These are phyloP conservation scores for Papilio demoleus DNA, from an alignment of 2,888 invertebrate genomes.

Conservation along the genomic window DNA sequence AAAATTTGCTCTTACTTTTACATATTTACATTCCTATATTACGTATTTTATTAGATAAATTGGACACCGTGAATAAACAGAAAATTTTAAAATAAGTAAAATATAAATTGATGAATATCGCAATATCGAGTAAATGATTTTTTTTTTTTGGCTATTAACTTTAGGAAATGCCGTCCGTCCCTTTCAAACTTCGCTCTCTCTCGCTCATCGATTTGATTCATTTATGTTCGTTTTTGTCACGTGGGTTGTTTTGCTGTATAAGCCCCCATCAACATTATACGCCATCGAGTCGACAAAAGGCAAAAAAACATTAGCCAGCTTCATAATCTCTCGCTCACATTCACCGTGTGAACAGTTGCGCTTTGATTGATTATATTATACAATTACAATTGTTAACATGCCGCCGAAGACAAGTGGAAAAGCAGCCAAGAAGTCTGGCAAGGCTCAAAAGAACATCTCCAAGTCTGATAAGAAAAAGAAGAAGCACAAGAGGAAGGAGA, in stretches of 20 bases:
- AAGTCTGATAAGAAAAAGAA: slow-evolving; percentile 84
- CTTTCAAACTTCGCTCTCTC: too few relatives aligned
- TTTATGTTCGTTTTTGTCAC: too few relatives aligned
- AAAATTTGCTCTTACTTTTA: too few relatives aligned
- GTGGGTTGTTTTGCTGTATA: background rate
- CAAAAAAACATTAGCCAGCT: background rate
- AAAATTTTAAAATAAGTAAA: too few relatives aligned
- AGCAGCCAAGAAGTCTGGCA: slow-evolving; percentile 80
- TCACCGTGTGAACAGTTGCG: background rate
- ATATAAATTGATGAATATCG: too few relatives aligned
- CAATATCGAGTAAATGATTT: too few relatives aligned
- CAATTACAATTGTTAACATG: slow-evolving; percentile 45
- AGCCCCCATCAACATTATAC: background rate
- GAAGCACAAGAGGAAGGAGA: slow-evolving; percentile 82
- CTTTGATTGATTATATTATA: background rate
- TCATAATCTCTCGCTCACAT: background rate
- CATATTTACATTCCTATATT: too few relatives aligned
- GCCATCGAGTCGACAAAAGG: background rate
- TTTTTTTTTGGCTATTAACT: too few relatives aligned
- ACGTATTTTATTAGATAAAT: too few relatives aligned
- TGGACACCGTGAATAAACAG: too few relatives aligned
- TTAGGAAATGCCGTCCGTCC: too few relatives aligned
- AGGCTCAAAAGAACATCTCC: slow-evolving; percentile 83
- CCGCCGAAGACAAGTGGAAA: slow-evolving; percentile 66
- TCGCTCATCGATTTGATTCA: too few relatives aligned